These are phyloP conservation scores for Dicrurus megarhynchus DNA, from an alignment of 2,113 vertebrate genomes.

Conservation along the genomic window DNA sequence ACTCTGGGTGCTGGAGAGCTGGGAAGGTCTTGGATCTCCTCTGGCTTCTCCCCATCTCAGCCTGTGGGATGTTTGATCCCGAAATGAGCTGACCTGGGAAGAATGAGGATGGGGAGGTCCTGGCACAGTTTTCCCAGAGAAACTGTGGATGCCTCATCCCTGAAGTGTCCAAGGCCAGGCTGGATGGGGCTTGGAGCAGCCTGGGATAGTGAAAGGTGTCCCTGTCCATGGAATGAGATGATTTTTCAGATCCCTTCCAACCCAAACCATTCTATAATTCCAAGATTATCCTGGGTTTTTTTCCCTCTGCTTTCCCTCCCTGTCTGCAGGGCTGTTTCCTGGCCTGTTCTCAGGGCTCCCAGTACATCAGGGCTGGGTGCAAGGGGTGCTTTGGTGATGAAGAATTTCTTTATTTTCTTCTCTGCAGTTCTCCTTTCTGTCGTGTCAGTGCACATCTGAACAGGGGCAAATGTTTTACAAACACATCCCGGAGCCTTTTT, in stretches of 20 bases:
- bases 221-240: not conserved
- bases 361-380: not conserved
- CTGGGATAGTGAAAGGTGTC: not conserved
- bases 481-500: not conserved
- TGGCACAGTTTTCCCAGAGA: not conserved
- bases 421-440: not conserved
- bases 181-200: not conserved
- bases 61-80: not conserved
- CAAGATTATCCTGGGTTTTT: not conserved
- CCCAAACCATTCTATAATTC: not conserved
- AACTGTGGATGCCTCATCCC: not conserved
- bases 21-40: not conserved
- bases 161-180: not conserved
- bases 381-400: not conserved
- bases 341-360: not conserved
- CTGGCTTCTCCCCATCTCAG: not conserved
- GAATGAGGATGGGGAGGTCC: not conserved
- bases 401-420: not conserved
- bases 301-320: fast-evolving
- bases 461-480: not conserved
- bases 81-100: not conserved
- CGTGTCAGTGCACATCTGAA: not conserved
- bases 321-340: no score
- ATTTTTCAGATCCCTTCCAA: not conserved
- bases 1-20: not conserved